Conservation (phyloP, 2,113 vertebrate genomes). For the Perca schrenkii region DNA sequence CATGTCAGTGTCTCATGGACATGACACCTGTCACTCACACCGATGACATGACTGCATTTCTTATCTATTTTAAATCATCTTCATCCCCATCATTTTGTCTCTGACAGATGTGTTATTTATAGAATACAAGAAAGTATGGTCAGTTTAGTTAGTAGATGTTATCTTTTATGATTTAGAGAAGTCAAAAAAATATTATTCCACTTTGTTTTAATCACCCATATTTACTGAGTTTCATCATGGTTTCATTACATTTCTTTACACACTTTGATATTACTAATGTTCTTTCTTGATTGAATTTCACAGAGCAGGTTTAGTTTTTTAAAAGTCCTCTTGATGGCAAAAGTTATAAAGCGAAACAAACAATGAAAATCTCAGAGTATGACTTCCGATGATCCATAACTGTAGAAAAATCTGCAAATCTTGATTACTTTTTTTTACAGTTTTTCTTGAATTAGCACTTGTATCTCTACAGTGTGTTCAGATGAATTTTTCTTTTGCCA, state of each 20-base stretch:
- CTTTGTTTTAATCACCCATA: constrained; percentile 25
- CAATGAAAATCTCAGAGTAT: constrained; percentile 2
- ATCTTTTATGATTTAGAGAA: background rate
- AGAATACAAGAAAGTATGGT: constrained; percentile 24
- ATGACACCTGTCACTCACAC: constrained; percentile 68
- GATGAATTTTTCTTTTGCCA: constrained; percentile 47
- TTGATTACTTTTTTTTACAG: background rate
- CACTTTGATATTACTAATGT: constrained; percentile 37
- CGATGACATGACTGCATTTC: constrained; percentile 59
- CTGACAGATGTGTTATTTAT: constrained; percentile 45
- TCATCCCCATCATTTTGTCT: constrained; percentile 50
- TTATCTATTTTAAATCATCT: constrained; percentile 59
- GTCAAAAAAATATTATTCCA: background rate
- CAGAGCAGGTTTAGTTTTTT: constrained; percentile 35
- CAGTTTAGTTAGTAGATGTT: constrained; percentile 17
- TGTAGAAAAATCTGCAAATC: constrained; percentile 32
- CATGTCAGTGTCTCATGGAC: constrained; percentile 70
- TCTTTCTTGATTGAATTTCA: constrained; percentile 38
- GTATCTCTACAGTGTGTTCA: constrained; percentile 26
- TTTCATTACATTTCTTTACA: constrained; percentile 5
- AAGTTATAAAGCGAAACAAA: constrained; percentile 55
- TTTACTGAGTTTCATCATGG: constrained; percentile 32
- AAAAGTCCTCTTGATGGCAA: constrained; percentile 37
- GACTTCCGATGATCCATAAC: constrained; percentile 19
- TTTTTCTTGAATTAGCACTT: constrained; percentile 30